Evolutionary conservation across 2,888 invertebrate genomes (phyloP), one percentile per base, ranked within the genome.

Genomic region (Phytoseiulus persimilis): DNA sequence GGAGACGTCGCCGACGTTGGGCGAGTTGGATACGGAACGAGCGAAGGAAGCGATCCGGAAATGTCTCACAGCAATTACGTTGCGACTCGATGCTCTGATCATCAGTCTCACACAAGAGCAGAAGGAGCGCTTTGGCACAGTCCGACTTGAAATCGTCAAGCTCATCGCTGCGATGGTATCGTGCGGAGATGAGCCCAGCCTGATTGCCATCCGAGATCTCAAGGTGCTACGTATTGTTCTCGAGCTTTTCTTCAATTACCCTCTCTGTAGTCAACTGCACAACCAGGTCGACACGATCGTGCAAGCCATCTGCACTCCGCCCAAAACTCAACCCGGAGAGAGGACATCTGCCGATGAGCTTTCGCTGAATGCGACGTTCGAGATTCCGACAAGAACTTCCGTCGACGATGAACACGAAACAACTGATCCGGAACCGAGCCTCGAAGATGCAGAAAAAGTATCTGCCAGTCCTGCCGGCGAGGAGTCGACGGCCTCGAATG

Each of bases 221-320:
- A 33, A 32, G 39, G 87, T 87, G 39, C 31, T 87, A 18, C 87
- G 33, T 6, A 28, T 45, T 6, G 45, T 87, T 28, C 32, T 87
- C 32, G 87, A 87, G n/a, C 87, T 87, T 28, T 87, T 87, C 87
- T 87, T 87, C 45, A 87, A n/a, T 28, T 87, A 87, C 31, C 87
- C 87, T 31, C 87, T 87, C 39, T 87, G 87, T 45, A 87, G 87
- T 31, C 87, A 87, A 33, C 45, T 87, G 33, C 87, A 87, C 45
- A 87, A 87, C 87, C 87, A 87, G 23, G 87, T 87, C 28, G 87
- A 87, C 87, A 18, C 87, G 2, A 87, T 87, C 28, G 87, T 87
- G 87, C 87, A 87, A n/a, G 87, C 87, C 6, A 87, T 87, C 39
- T 87, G 87, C 39, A 87, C 87, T 23, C 87, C 87, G n/a, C 87